Base-by-base conservation (phyloP, 2,113 vertebrate genomes). In the Hucho hucho region DNA sequence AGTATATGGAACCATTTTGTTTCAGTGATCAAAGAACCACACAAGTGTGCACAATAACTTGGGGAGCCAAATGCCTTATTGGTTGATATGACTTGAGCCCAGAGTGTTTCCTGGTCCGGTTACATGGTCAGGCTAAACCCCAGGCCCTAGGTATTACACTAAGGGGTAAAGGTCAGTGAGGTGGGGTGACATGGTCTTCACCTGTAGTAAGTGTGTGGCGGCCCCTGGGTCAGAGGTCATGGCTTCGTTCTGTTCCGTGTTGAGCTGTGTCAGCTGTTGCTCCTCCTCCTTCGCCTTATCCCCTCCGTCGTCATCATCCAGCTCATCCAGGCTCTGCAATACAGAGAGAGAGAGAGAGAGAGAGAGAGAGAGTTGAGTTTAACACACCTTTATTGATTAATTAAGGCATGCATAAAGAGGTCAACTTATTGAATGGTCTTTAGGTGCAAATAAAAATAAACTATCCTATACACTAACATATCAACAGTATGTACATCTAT, bases 241-340 rank as follows among this genome's bases (percentile, higher is more conserved):
- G 70, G 94, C 89, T 91, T 99, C 98, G 25, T 99, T 99, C 89
- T 98, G 96, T 76, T 93, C 87, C 0, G 97, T 99, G 86, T 99
- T 99, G 87, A 95, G 95, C 2, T 96, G 96, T 3, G 97, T 98
- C 75, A 98, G 87, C 73, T 93, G 90, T 87, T 97, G 95, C 74
- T 98, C 96, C 67, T 90, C 93, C 85, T 43, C 37, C 37, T 43
- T 11, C 9, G 95, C 92, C 83, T 97, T 97, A 86, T 95, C 94
- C 2, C 91, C 95, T 4, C 92, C 88, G 84, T 97, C 95, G 12
- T 99, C 97, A 64, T 98, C 97, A 69, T 99, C 98, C 72, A 97
- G 95, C 73, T 98, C 97, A 83, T 99, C 98, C 67, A 97, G 92
- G 81, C 96, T 96, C 98, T 99, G 88, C 69, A 22, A 47, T 1